Conservation (phyloP, 2,113 vertebrate genomes). For the Hemiprocne comata region DNA sequence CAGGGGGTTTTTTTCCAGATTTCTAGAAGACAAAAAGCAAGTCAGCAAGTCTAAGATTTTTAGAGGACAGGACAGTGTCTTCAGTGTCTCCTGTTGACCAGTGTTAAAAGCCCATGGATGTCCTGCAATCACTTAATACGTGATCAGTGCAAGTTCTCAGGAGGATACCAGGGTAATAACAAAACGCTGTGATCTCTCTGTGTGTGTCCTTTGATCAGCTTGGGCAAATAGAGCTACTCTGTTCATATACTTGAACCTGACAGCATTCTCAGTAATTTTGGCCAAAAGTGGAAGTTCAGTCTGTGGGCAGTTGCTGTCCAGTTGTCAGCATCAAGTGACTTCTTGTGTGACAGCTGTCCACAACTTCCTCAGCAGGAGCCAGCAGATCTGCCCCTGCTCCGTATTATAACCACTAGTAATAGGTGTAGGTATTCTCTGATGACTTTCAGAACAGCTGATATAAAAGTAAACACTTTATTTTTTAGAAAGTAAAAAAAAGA, state of each 20-base stretch:
- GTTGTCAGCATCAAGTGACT: neutral
- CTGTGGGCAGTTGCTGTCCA: neutral
- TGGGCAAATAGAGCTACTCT: neutral
- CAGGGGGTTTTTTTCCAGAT: too few relatives aligned
- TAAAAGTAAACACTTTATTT: neutral
- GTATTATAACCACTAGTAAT: neutral
- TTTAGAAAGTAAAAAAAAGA: neutral
- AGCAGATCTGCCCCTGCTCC: neutral
- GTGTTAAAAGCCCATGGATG: neutral
- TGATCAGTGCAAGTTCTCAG: neutral
- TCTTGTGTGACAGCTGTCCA: neutral
- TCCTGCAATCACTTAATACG: neutral
- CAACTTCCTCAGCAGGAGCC: neutral
- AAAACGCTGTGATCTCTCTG: neutral
- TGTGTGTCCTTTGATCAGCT: neutral
- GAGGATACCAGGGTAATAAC: neutral
- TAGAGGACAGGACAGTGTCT: neutral
- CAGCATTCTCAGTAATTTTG: neutral
- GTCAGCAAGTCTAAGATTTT: neutral
- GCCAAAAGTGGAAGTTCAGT: neutral
- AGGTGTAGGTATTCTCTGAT: neutral
- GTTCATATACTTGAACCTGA: neutral
- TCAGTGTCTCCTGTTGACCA: neutral
- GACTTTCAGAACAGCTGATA: neutral
- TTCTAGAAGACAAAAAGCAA: neutral